phyloP scores from a whole-genome alignment of 2,797 vertebrate species.

The Vireo griseus region DNA sequence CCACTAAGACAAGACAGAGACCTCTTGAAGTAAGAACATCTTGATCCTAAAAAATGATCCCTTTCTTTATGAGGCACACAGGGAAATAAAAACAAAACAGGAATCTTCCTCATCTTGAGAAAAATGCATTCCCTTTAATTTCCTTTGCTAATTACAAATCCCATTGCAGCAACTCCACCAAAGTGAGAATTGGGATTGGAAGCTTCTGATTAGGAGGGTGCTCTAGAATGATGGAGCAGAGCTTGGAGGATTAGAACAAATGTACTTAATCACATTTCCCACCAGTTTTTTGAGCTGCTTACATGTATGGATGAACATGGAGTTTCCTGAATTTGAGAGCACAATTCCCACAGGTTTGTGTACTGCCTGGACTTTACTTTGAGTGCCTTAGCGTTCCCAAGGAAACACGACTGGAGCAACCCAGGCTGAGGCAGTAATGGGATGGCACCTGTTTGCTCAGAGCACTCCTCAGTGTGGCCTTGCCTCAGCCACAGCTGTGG shows the following conservation, averaged over 20 bases:
- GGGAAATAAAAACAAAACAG: neutral
- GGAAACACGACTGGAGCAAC: neutral
- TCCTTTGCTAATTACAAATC: neutral
- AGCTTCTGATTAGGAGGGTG: neutral
- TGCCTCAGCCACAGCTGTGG: neutral
- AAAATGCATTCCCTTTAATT: neutral
- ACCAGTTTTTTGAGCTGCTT: neutral
- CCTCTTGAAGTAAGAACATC: neutral
- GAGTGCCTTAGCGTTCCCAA: neutral
- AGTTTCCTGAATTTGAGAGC: neutral
- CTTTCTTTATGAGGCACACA: neutral
- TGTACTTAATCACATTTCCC: neutral
- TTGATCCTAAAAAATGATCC: neutral
- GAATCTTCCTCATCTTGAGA: neutral
- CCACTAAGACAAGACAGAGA: neutral
- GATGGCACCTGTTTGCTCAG: neutral
- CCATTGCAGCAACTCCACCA: neutral
- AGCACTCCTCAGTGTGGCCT: neutral
- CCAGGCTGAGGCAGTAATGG: accelerated
- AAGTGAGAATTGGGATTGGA: neutral
- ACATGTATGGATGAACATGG: neutral
- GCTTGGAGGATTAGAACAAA: neutral
- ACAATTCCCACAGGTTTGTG: neutral
- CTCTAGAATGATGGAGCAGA: neutral
- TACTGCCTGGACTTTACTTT: neutral